Percentiles rank a stretch among this genome's conserved stretches.
phyloP scores from a whole-genome alignment of 2,113 vertebrate genomes.

The Pterophyllum scalare region DNA sequence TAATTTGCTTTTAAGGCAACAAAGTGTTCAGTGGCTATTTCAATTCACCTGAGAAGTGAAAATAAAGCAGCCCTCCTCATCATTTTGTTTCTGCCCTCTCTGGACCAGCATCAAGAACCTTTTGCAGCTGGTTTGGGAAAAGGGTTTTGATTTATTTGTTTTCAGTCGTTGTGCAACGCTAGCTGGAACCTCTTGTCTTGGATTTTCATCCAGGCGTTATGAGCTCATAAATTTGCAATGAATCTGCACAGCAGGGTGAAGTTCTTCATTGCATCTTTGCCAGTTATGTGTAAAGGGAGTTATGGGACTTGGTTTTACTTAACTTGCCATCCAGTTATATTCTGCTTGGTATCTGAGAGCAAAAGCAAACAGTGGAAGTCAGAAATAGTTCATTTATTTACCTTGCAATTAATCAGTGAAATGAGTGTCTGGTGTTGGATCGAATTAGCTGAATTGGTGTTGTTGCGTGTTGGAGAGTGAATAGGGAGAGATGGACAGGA shows the following conservation, averaged over 20 bases:
- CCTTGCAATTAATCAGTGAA: slow-evolving; percentile 25
- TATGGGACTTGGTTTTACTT: neutral
- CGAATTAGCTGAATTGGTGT: neutral
- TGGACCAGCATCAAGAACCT: neutral
- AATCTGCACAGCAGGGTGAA: slow-evolving; percentile 37
- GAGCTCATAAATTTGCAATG: slow-evolving; percentile 36
- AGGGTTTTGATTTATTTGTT: slow-evolving; percentile 37
- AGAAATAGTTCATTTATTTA: slow-evolving; percentile 8
- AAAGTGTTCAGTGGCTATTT: neutral
- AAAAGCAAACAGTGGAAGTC: neutral
- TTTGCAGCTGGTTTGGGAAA: neutral
- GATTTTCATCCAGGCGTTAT: slow-evolving; percentile 27
- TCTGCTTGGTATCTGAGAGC: neutral
- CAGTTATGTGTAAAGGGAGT: neutral
- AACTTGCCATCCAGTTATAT: neutral
- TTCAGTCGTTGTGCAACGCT: slow-evolving; percentile 40
- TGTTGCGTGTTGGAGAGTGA: neutral
- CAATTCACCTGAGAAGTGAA: neutral
- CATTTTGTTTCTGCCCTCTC: neutral
- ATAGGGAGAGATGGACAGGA: neutral
- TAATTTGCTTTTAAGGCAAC: neutral
- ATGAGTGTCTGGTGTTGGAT: slow-evolving; percentile 7
- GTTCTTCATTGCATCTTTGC: slow-evolving; percentile 10
- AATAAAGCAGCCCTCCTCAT: neutral
- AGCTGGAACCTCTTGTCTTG: slow-evolving; percentile 24